Conservation (phyloP, 2,888 invertebrate species). For the Cryptus armator region DNA sequence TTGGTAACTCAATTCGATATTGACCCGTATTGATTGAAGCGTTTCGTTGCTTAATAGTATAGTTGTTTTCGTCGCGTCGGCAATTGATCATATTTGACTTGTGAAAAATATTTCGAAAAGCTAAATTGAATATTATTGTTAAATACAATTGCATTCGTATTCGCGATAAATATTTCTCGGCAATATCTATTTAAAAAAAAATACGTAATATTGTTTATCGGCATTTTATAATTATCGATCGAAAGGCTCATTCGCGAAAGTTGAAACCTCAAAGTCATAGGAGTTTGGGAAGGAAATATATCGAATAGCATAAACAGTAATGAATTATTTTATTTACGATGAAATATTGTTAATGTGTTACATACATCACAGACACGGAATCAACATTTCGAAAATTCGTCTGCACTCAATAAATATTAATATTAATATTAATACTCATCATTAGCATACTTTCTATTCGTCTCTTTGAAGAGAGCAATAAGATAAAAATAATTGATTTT, state of each 20-base stretch:
- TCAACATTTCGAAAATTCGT: too few species aligned
- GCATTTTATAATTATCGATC: background rate
- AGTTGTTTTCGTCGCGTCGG: background rate
- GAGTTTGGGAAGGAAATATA: background rate
- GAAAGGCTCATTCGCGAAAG: background rate
- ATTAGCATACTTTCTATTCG: background rate
- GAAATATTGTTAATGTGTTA: background rate
- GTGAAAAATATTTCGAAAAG: background rate
- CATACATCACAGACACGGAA: too few species aligned
- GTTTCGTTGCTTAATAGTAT: slow-evolving; percentile 21
- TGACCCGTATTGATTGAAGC: slow-evolving; percentile 34
- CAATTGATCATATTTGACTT: background rate
- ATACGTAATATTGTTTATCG: background rate
- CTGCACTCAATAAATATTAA: too few species aligned
- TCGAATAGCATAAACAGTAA: background rate
- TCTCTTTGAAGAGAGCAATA: background rate
- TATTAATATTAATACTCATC: too few species aligned
- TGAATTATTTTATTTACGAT: background rate
- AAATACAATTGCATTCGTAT: background rate
- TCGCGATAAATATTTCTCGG: background rate
- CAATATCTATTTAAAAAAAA: background rate
- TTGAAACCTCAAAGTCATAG: background rate
- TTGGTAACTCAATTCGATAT: slow-evolving; percentile 15
- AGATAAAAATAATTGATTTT: too few species aligned
- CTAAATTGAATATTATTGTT: background rate